These are phyloP conservation scores for Parelbella ahira DNA, from an alignment of 2,888 invertebrate genomes.

Conservation along the genomic window DNA sequence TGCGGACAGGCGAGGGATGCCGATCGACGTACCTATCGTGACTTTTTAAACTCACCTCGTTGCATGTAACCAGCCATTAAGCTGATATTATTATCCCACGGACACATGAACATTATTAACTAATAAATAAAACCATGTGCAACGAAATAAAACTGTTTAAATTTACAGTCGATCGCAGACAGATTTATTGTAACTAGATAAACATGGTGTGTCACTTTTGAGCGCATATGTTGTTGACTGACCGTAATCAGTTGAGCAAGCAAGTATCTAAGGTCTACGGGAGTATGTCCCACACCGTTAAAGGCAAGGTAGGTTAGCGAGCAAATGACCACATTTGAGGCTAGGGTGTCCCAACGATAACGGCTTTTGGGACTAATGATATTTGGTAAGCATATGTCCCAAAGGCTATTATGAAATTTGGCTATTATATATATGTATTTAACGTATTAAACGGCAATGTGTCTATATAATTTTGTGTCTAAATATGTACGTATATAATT, in stretches of 20 bases:
- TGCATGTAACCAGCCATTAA: not conserved
- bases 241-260: conserved; percentile 16
- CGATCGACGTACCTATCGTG: conserved; percentile 21
- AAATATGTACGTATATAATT: too few relatives aligned
- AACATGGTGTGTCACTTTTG: conserved; percentile 4
- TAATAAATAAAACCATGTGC: too few relatives aligned
- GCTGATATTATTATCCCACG: too few relatives aligned
- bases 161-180: conserved; percentile 2
- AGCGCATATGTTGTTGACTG: conserved; percentile 17
- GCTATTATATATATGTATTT: too few relatives aligned
- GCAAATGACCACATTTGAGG: conserved; percentile 23
- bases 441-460: too few relatives aligned
- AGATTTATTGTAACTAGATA: conserved; percentile 11
- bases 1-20: conserved; percentile 53
- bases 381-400: too few relatives aligned
- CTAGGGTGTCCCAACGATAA: conserved; percentile 1
- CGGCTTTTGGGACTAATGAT: too few relatives aligned
- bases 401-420: too few relatives aligned
- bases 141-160: conserved; percentile 2
- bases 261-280: conserved; percentile 12
- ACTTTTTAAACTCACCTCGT: conserved; percentile 6
- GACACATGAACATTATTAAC: too few relatives aligned
- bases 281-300: conserved; percentile 37
- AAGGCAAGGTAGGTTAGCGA: conserved; percentile 29
- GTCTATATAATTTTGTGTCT: too few relatives aligned